Conservation (phyloP, 1,140 invertebrate species). For the Drosophila nannoptera region DNA sequence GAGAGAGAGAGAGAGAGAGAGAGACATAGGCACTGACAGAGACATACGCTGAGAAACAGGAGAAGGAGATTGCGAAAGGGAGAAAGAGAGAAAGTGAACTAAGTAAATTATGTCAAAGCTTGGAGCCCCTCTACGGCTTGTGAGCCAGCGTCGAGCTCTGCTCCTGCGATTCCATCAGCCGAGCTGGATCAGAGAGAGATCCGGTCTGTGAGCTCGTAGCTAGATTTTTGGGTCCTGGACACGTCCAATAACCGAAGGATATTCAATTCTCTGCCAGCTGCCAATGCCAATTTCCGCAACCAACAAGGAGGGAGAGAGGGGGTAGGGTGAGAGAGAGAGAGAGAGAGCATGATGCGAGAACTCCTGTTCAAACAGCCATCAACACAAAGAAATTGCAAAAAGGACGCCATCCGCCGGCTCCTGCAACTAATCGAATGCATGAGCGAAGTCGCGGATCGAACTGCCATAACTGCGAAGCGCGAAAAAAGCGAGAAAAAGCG, state of each 20-base stretch:
- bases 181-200: too few species aligned
- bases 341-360: conserved; percentile 7
- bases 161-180: too few species aligned
- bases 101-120: too few species aligned
- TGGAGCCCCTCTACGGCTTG: too few species aligned
- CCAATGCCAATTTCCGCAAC: conserved; percentile 36
- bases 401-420: neutral
- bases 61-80: neutral
- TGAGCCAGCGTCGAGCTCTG: neutral
- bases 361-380: conserved; percentile 34
- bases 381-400: conserved; percentile 2
- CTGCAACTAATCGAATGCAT: conserved; percentile 46
- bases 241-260: conserved; percentile 23
- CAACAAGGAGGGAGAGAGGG: conserved; percentile 2
- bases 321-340: neutral
- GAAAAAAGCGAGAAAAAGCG: too few species aligned
- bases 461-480: neutral
- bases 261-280: conserved; percentile 17
- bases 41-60: too few species aligned
- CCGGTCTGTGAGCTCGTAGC: too few species aligned
- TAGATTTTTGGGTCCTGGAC: too few species aligned
- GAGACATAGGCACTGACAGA: neutral
- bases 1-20: neutral
- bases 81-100: neutral
- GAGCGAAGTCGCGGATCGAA: conserved; percentile 26